Percentiles rank a stretch among this genome's conserved stretches.
These are phyloP conservation scores for Ciconia nigra DNA, from an alignment of 2,797 vertebrate species.

Conservation along the genomic window DNA sequence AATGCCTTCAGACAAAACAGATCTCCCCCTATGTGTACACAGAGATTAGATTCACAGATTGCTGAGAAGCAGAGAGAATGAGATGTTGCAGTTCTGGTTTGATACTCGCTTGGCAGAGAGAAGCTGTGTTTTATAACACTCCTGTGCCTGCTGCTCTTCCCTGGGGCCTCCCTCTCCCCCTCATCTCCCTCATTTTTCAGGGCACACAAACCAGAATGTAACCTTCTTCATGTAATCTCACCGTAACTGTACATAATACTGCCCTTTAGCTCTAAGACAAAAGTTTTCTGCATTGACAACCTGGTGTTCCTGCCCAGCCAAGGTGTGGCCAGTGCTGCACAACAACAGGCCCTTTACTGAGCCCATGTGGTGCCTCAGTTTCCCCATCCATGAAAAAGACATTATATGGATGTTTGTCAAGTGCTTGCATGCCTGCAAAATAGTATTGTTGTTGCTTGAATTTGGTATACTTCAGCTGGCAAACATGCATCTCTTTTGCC, in stretches of 20 bases:
- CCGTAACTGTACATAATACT: neutral
- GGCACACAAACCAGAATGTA: neutral
- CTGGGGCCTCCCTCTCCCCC: neutral
- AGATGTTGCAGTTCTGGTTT: neutral
- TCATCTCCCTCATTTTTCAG: neutral
- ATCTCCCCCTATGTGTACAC: neutral
- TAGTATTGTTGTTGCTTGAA: neutral
- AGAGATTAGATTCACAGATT: neutral
- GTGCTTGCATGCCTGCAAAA: neutral
- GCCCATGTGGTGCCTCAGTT: neutral
- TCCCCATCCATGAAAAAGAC: neutral
- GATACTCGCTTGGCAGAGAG: neutral
- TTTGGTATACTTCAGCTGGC: neutral
- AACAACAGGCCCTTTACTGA: neutral
- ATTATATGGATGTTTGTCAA: neutral
- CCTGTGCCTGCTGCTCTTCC: neutral
- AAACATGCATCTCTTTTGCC: neutral
- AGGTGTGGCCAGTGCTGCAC: neutral
- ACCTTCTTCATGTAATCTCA: neutral
- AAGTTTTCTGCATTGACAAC: neutral
- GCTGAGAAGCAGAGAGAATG: neutral
- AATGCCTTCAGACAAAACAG: neutral
- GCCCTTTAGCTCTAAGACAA: neutral
- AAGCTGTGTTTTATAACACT: neutral
- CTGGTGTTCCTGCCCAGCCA: neutral